Evolutionary conservation across 2,797 vertebrate species (phyloP).

Genomic region (Danio choprae): DNA sequence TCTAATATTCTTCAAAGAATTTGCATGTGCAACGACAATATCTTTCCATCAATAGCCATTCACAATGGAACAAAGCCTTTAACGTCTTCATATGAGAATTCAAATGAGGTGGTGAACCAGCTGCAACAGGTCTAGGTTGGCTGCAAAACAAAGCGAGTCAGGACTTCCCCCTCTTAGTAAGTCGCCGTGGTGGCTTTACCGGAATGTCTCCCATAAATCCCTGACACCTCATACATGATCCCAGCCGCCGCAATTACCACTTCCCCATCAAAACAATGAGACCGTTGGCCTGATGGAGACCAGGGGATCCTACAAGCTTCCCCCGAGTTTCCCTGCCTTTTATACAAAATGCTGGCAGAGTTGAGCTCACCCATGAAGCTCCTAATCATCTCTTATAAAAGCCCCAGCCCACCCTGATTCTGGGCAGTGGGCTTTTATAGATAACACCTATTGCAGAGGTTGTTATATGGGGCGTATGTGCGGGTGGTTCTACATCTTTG

Average conservation of each 20-base stretch:
- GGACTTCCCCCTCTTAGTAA: slow-evolving; percentile 46
- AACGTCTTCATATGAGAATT: slow-evolving; percentile 47
- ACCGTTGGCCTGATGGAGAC: neutral
- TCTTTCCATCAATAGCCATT: neutral
- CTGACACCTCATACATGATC: slow-evolving; percentile 19
- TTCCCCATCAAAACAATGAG: slow-evolving; percentile 37
- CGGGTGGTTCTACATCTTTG: slow-evolving; percentile 55
- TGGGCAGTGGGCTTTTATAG: slow-evolving; percentile 66
- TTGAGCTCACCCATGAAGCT: slow-evolving; percentile 53
- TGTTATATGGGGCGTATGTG: slow-evolving; percentile 62
- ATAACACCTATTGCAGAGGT: slow-evolving; percentile 69
- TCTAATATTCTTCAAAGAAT: neutral
- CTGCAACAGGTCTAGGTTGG: slow-evolving; percentile 57
- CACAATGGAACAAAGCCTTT: slow-evolving; percentile 21
- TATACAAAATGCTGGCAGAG: slow-evolving; percentile 47
- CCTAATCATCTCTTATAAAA: slow-evolving; percentile 57
- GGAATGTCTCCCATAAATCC: slow-evolving; percentile 50
- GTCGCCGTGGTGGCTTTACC: slow-evolving; percentile 26
- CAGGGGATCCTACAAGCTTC: slow-evolving; percentile 39
- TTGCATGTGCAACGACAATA: neutral
- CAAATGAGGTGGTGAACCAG: slow-evolving; percentile 54
- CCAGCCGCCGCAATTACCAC: slow-evolving; percentile 35
- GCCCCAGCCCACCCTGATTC: slow-evolving; percentile 73
- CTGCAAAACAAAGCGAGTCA: slow-evolving; percentile 23
- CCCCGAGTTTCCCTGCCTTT: slow-evolving; percentile 32